phyloP scores from a whole-genome alignment of 2,113 vertebrate species.

The Thryonomys swinderianus region DNA sequence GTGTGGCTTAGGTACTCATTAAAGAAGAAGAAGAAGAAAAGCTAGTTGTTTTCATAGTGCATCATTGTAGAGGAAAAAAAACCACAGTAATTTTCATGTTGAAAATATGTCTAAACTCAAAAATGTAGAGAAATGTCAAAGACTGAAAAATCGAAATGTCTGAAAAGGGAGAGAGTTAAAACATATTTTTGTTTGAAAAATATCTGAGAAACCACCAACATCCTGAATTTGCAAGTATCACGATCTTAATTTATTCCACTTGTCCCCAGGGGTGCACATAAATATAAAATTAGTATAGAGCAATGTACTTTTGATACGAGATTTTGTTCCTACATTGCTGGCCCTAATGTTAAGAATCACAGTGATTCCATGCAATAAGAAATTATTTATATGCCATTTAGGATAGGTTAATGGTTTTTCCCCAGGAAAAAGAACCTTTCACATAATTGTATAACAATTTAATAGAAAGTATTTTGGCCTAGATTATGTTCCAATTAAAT shows the following conservation, averaged over 20 bases:
- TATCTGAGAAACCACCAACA: constrained; percentile 11
- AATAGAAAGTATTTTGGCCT: background rate
- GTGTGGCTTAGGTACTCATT: background rate
- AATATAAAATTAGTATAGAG: background rate
- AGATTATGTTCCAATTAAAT: background rate
- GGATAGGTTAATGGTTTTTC: background rate
- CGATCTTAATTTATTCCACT: background rate
- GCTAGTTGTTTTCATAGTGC: background rate
- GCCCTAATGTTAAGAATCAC: background rate
- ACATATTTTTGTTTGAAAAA: background rate
- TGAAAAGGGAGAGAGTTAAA: background rate
- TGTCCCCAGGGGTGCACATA: background rate
- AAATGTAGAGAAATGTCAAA: background rate
- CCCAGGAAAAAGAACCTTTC: background rate
- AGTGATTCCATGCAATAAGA: constrained; percentile 5
- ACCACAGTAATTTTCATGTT: background rate
- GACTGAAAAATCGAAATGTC: background rate
- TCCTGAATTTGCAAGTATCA: background rate
- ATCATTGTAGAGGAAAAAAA: background rate
- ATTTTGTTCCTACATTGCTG: background rate
- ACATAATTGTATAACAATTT: background rate
- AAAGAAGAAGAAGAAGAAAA: background rate
- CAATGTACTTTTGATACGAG: background rate
- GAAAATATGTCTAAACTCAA: background rate
- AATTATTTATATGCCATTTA: background rate